Conservation (phyloP, 2,797 vertebrate genomes). For the Cyprinella venusta region DNA sequence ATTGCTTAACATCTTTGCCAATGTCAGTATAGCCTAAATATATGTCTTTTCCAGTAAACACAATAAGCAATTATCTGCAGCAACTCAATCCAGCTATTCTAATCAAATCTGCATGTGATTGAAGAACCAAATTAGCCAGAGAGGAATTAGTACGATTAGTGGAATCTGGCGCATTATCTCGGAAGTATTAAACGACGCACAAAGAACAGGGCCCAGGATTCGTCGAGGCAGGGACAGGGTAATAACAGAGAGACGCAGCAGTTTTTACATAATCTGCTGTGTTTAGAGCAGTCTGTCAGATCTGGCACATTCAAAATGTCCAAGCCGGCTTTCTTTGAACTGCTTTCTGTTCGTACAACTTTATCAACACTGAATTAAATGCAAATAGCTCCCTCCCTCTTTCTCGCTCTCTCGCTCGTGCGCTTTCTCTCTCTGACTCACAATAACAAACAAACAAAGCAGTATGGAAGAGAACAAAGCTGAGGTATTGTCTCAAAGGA, state of each 20-base stretch:
- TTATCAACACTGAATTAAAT: conserved; percentile 41
- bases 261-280: conserved; percentile 35
- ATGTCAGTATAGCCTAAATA: background rate
- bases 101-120: conserved; percentile 30
- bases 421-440: conserved; percentile 30
- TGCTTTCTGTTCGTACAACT: conserved; percentile 42
- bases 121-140: conserved; percentile 27
- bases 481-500: conserved; percentile 67
- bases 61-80: conserved; percentile 7
- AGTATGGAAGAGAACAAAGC: conserved; percentile 65
- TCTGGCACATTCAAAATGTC: conserved; percentile 37
- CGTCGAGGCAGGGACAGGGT: conserved; percentile 3
- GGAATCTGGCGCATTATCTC: conserved; percentile 33
- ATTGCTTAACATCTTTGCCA: background rate
- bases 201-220: conserved; percentile 16
- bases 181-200: conserved; percentile 22
- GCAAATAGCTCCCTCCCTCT: conserved; percentile 38
- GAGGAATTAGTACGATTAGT: conserved; percentile 33
- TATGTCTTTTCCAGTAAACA: background rate
- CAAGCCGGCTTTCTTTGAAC: conserved; percentile 38
- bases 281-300: conserved; percentile 36
- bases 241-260: background rate
- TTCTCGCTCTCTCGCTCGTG: background rate
- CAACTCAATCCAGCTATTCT: conserved; percentile 21
- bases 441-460: conserved; percentile 64